Evolutionary conservation across 1,140 invertebrate species (phyloP), one percentile per base, ranked within the genome.

Genomic region (Patella vulgata): DNA sequence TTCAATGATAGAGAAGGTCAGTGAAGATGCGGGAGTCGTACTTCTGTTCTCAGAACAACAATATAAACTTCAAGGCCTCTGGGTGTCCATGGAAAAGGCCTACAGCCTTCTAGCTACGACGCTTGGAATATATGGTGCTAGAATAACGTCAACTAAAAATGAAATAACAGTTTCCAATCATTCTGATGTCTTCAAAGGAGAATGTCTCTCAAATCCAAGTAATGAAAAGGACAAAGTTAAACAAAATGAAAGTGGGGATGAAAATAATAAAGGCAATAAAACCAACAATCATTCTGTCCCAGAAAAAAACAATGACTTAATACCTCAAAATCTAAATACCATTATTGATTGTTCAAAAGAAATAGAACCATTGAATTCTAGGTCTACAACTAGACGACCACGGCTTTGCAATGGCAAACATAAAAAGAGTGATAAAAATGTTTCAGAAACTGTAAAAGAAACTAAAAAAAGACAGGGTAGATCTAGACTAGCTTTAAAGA

Each of bases 21-120:
- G 60, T 27, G 39, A 63, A 12, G 60, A 68, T 50, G 60, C 66
- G 39, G 60, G 60, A 14, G 66, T 68, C 33, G 3, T 17, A 14
- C 40, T 68, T 33, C 28, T 51, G 11, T 17, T 8, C 8, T 31
- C 44, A 46, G 31, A 33, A 6, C 9, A 40, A 27, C n/a, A 25
- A 11, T 42, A 11, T 30, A 47, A 21, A 51, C 54, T 27, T 1
- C 48, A 68, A 51, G 66, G 66, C 3, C 30, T 68, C 1, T 68
- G 66, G 66, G 2, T 56, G 9, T 17, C 55, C 14, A 63, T 68
- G 51, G 66, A 63, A 44, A 50, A 63, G 25, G 57, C 57, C 6
- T 59, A 59, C 57, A 68, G 23, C 12, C 43, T 63, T 17, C 36
- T 68, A 3, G 60, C 52, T 5, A 68, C 61, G 3, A n/a, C 60